phyloP scores from a whole-genome alignment of 2,113 vertebrate genomes.

The Corythornis cristatus region DNA sequence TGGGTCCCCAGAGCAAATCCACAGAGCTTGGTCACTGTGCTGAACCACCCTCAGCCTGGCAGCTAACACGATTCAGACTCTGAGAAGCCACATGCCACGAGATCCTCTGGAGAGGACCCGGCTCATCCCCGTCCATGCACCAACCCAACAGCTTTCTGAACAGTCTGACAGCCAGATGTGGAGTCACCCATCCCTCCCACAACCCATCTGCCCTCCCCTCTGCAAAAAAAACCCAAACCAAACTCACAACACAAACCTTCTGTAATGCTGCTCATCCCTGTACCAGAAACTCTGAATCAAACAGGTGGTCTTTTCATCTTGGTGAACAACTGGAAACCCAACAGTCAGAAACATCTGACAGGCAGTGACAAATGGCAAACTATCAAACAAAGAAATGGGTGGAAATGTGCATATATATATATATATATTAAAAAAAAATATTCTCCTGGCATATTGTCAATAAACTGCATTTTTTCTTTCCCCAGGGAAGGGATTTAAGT shows the following conservation, averaged over 20 bases:
- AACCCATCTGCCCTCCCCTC: not conserved
- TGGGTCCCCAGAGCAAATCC: not conserved
- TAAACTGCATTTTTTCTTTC: slow-evolving; percentile 72
- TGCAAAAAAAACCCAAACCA: not conserved
- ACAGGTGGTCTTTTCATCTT: not conserved
- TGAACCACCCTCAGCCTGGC: not conserved
- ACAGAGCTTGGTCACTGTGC: not conserved
- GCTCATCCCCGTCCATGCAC: not conserved
- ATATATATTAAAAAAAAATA: slow-evolving; percentile 61
- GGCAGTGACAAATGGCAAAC: slow-evolving; percentile 12
- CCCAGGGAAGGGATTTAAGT: slow-evolving; percentile 68
- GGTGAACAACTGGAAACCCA: not conserved
- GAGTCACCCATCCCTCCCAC: not conserved
- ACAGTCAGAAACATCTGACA: not conserved
- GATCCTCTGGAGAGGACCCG: not conserved
- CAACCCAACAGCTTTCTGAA: not conserved
- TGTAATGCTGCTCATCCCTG: not conserved
- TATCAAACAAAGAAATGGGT: slow-evolving; percentile 66
- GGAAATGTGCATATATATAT: slow-evolving; percentile 76
- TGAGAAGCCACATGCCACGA: not conserved
- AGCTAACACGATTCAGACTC: not conserved
- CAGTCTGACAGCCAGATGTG: not conserved
- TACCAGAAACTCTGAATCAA: not conserved
- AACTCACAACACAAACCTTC: not conserved
- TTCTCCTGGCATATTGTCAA: slow-evolving; percentile 72